Base-by-base conservation (phyloP, 2,888 invertebrate species). In the Acrocera orbiculus region DNA sequence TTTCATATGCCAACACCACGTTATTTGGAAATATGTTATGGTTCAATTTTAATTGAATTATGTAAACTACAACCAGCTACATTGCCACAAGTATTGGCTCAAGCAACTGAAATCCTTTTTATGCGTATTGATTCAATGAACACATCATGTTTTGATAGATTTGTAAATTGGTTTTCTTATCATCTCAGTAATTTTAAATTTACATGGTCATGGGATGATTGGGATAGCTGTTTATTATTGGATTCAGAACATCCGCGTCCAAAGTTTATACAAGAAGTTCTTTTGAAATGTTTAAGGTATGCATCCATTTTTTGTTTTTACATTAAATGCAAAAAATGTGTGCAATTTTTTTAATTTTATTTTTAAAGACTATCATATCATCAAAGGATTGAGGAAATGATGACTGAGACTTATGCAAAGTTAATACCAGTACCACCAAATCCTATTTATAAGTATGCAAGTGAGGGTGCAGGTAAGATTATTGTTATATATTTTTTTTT, bases 101-200 rank as follows among this genome's bases (percentile, higher is more conserved):
- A 96, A 61, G 95, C 96, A 2, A 92, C 95, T 0, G 96, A 98
- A 62, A 83, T 98, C 51, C 63, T 99, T 33, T 99, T 90, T 52
- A 79, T 92, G 63, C 70, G 96, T 42, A 81, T 96, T 51, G 93
- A 96, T 54, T 77, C 83, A 1, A 96, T 98, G 96, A 93, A 95
- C 56, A 81, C 89, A 1, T 78, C 87, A 3, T 90, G 93, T 54
- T 86, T 96, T 59, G 96, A 98, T 61, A 76, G 95, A 48, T 92
- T 98, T 57, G 85, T 83, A 16, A 79, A 76, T 56, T 99, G 98
- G 98, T 98, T 98, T 61, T 76, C 87, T 1, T 96, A 96, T 58
- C 96, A 98, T 62, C 67, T 98, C 60, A 95, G 95, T 57, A 98
- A 98, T 64, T 98, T 98, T 59, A 95, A 98, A 60, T 98, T 92